phyloP scores from a whole-genome alignment of 2,888 invertebrate species.

The Sepioteuthis lessoniana region DNA sequence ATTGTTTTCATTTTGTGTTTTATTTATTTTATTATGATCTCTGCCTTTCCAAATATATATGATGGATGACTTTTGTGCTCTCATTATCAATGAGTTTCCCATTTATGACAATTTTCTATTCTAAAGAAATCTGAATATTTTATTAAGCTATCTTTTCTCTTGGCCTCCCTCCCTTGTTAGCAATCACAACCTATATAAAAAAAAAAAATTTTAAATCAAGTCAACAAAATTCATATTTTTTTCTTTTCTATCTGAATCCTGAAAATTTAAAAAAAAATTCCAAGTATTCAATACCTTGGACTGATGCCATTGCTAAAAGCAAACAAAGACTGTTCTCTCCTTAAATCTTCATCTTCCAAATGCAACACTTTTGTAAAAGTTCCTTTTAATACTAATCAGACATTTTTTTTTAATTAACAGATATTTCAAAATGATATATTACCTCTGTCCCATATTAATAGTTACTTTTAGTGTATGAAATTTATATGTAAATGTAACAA shows the following conservation, averaged over 20 bases:
- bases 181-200: neutral
- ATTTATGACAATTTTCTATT: neutral
- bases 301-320: neutral
- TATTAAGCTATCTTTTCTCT: neutral
- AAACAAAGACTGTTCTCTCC: neutral
- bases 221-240: neutral
- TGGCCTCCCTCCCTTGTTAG: neutral
- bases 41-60: neutral
- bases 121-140: slow-evolving; percentile 5
- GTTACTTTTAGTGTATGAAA: too few relatives aligned
- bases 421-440: too few relatives aligned
- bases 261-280: too few relatives aligned
- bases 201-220: neutral
- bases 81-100: neutral
- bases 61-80: neutral
- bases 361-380: too few relatives aligned
- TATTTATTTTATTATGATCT: too few relatives aligned
- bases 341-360: neutral
- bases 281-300: too few relatives aligned
- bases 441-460: too few relatives aligned
- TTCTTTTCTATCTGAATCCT: neutral
- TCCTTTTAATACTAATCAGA: too few relatives aligned
- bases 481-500: too few relatives aligned
- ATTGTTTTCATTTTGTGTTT: neutral
- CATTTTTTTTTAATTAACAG: too few relatives aligned